Evolutionary conservation across 2,888 invertebrate genomes (phyloP), one percentile per base, ranked within the genome.

Genomic region (Rhopalosiphum nymphaeae): DNA sequence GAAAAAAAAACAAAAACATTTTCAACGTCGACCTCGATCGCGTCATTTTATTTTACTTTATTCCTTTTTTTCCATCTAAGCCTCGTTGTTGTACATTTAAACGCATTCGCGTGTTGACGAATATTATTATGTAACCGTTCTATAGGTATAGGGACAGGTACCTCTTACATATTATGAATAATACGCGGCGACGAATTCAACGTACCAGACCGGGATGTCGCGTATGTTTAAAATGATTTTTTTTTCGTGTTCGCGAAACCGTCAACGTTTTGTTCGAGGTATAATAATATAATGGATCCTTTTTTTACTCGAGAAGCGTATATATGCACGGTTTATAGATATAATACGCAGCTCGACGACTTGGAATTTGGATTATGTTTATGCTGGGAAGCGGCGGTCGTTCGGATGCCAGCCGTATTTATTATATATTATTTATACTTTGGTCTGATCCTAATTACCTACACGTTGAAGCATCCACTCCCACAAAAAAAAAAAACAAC

Each of bases 381-480:
- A 85, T 85, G 26, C 61, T 57, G 44, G 49, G 67, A 88, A 92
- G 56, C 67, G 53, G 29, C 36, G 36, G 78, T 49, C 49, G 88
- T 36, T 26, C 25, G 25, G 87, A 87, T 86, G 57, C 86, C 16
- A 88, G n/a, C 46, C 36, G 49, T 42, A 42, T 78, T 53, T 42
- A 49, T 46, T 87, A 36, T 29, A 42, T 53, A 84, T 85, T 87
- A 78, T 44, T 36, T 67, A 29, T 46, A 53, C 67, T 42, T 11
- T 36, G 87, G 61, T 87, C 36, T 29, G 49, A 92, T 92, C 88
- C 49, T 88, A 92, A 92, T 92, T 92, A 78, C 36, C 78, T 78
- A 88, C 87, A 49, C 29, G 56, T 44, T 29, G 36, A 13, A 29
- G 61, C 87, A 36, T 42, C 46, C 87, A 53, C 88, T 92, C 88